Evolutionary conservation across 2,113 vertebrate genomes (phyloP).

Genomic region (Mesoclemmys tuberculata): DNA sequence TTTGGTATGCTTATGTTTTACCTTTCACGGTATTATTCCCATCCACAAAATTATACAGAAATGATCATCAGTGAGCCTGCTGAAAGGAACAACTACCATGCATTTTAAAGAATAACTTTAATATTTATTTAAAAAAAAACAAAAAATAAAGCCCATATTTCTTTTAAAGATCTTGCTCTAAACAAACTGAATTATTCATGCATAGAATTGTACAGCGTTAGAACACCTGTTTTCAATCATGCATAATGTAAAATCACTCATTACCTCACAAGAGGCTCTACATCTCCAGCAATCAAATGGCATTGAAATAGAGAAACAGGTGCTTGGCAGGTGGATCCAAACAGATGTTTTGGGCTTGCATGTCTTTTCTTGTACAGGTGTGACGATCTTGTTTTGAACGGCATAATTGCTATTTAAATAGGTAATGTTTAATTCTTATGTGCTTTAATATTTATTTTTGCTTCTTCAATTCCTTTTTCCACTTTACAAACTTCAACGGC

Average conservation of each 20-base stretch:
- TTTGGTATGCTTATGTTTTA: conserved; percentile 79
- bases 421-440: conserved; percentile 93
- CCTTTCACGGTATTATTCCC: conserved; percentile 78
- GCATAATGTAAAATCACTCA: conserved; percentile 95
- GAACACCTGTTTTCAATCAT: conserved; percentile 99
- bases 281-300: conserved; percentile 98
- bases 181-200: conserved; percentile 98
- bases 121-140: conserved; percentile 67
- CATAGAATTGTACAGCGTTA: conserved; percentile 91
- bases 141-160: conserved; percentile 80
- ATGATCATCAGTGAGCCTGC: conserved; percentile 74
- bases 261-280: conserved; percentile 97
- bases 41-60: conserved; percentile 77
- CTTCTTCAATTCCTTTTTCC: conserved; percentile 78
- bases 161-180: conserved; percentile 87
- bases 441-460: conserved; percentile 97
- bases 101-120: conserved; percentile 74
- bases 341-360: conserved; percentile 94
- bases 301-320: conserved; percentile 97
- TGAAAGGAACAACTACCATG: conserved; percentile 74
- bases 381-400: conserved; percentile 91
- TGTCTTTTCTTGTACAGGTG: conserved; percentile 96
- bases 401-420: conserved; percentile 97
- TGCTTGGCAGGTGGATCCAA: conserved; percentile 98
- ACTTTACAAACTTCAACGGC: conserved; percentile 38